Percentiles rank a stretch among this genome's conserved stretches.
These are phyloP conservation scores for Crossoptilon crossoptilon DNA, from an alignment of 2,797 vertebrate species.

Conservation along the genomic window DNA sequence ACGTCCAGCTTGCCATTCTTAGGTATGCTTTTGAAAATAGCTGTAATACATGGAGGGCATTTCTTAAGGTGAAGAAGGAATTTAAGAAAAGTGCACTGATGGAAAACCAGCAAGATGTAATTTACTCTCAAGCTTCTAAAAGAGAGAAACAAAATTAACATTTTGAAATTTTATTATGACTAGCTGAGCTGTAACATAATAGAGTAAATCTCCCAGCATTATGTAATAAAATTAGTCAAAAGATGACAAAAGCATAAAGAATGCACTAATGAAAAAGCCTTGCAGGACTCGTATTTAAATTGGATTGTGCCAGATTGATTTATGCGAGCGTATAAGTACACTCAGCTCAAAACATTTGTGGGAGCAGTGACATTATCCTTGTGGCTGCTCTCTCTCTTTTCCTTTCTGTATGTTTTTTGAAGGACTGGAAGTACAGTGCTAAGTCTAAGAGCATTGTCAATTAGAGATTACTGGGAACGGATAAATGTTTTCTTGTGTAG, in stretches of 20 bases:
- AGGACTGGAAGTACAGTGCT: not conserved
- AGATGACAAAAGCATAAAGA: constrained; percentile 64
- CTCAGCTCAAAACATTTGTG: not conserved
- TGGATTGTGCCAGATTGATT: constrained; percentile 60
- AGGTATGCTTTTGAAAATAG: not conserved
- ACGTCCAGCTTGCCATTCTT: not conserved
- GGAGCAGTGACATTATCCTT: not conserved
- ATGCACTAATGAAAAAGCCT: constrained; percentile 59
- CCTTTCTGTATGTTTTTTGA: not conserved
- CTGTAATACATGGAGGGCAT: rapidly evolving
- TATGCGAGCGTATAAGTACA: constrained; percentile 6
- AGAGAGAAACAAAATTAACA: constrained; percentile 44
- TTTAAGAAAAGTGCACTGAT: not conserved
- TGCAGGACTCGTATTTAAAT: constrained; percentile 48
- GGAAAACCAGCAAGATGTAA: not conserved
- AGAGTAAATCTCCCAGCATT: constrained; percentile 48
- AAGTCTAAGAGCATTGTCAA: not conserved
- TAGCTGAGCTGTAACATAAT: constrained; percentile 30
- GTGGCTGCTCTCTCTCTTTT: not conserved
- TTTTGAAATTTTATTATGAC: constrained; percentile 47
- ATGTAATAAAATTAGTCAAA: constrained; percentile 65
- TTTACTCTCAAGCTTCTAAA: not conserved
- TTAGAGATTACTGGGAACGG: not conserved
- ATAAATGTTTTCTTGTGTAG: not conserved
- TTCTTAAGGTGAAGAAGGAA: not conserved